A percentile compares a stretch with the other conserved stretches of the same genome.
Conservation (phyloP, 2,888 invertebrate species). For the Cepaea hortensis region DNA sequence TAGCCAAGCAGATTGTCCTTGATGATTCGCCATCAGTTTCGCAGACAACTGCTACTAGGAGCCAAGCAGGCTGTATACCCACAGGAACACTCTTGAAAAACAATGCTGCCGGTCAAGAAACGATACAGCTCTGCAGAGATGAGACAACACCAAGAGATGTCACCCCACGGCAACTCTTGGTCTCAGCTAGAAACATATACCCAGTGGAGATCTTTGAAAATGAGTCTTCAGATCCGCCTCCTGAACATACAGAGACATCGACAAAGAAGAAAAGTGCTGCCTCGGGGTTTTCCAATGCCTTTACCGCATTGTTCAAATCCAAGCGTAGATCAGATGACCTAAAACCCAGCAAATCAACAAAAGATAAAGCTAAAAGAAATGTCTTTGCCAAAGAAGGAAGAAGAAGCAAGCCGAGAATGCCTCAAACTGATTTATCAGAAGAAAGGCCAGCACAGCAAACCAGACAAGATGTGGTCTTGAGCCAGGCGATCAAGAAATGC, state of each 20-base stretch:
- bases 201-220: background rate
- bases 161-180: background rate
- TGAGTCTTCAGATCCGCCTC: background rate
- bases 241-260: background rate
- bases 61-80: too few relatives aligned
- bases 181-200: constrained; percentile 1
- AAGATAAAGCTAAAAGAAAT: background rate
- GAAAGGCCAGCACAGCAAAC: background rate
- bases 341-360: background rate
- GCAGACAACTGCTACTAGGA: too few relatives aligned
- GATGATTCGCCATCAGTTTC: too few relatives aligned
- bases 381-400: background rate
- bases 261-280: background rate
- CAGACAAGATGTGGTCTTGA: background rate
- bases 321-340: constrained; percentile 1
- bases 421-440: background rate
- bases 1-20: too few relatives aligned
- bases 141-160: background rate
- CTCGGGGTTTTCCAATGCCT: background rate
- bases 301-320: constrained; percentile 16
- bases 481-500: background rate
- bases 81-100: too few relatives aligned
- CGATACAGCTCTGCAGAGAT: too few relatives aligned
- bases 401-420: background rate
- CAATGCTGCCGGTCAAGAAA: too few relatives aligned